A percentile compares a stretch with the other conserved stretches of the same genome.
Conservation (phyloP, 1,140 invertebrate species). For the Thalassaphorura encarpata region DNA sequence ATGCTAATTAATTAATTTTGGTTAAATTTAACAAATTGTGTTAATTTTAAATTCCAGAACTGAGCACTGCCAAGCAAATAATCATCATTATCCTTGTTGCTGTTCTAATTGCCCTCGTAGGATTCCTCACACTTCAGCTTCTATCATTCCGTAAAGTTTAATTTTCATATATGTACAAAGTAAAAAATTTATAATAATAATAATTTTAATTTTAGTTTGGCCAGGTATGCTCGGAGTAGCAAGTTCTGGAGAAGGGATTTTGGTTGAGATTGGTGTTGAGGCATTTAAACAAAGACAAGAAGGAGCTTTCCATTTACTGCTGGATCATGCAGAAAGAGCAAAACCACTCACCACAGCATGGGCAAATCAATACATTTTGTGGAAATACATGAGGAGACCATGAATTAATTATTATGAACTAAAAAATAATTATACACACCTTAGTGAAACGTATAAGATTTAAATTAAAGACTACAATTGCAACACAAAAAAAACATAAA, state of each 20-base stretch:
- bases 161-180: background rate
- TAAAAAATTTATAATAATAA: background rate
- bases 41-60: background rate
- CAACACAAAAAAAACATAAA: too few species aligned
- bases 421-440: too few species aligned
- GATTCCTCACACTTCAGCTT: background rate
- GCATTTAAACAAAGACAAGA: conserved; percentile 1
- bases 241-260: background rate
- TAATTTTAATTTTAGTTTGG: background rate
- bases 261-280: background rate
- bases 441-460: too few species aligned
- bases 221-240: background rate
- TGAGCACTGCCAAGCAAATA: conserved; percentile 3
- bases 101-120: background rate
- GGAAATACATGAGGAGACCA: too few species aligned
- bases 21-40: background rate
- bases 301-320: conserved; percentile 3
- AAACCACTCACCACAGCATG: background rate
- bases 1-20: background rate
- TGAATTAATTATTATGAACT: too few species aligned
- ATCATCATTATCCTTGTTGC: background rate
- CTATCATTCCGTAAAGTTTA: background rate
- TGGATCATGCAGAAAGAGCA: background rate
- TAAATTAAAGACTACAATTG: too few species aligned
- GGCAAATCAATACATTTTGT: conserved; percentile 6